Percentiles rank a stretch among this genome's conserved stretches.
These are phyloP conservation scores for Margarornis squamiger DNA, from an alignment of 2,797 vertebrate genomes.

Conservation along the genomic window DNA sequence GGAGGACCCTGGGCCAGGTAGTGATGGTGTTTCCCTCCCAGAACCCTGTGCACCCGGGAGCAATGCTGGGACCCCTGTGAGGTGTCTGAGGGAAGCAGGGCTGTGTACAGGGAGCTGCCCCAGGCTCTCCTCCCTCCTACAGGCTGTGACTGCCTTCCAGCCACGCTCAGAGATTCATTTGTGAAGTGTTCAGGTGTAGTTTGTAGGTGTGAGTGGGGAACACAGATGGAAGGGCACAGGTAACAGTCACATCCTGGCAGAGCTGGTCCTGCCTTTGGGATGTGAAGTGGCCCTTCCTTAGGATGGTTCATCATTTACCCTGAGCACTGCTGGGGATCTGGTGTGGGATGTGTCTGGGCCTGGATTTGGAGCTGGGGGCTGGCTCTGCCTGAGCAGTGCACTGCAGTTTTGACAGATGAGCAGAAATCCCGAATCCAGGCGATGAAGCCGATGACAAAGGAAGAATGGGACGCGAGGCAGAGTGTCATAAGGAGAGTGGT, in stretches of 20 bases:
- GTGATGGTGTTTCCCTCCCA: neutral
- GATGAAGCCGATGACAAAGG: conserved; percentile 95
- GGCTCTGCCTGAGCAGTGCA: neutral
- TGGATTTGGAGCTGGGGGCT: neutral
- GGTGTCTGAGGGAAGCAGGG: neutral
- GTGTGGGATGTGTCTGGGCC: neutral
- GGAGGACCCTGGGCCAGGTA: conserved; percentile 87
- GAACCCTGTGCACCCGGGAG: neutral
- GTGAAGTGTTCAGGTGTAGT: neutral
- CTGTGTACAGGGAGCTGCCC: neutral
- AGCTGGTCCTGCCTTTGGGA: neutral
- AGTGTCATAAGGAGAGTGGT: conserved; percentile 90
- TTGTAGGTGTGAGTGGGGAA: neutral
- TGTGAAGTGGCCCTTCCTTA: neutral
- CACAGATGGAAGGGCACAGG: neutral
- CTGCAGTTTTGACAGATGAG: conserved; percentile 90
- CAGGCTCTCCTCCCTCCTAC: fast-evolving
- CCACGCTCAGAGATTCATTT: fast-evolving
- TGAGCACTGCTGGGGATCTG: fast-evolving
- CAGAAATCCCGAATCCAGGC: conserved; percentile 94
- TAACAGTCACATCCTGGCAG: neutral
- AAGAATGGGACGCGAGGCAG: conserved; percentile 94
- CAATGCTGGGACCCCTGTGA: fast-evolving
- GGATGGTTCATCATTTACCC: fast-evolving
- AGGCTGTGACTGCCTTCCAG: fast-evolving